These are phyloP conservation scores for Myotis findleyi DNA, from an alignment of 2,797 vertebrate species.

Conservation along the genomic window DNA sequence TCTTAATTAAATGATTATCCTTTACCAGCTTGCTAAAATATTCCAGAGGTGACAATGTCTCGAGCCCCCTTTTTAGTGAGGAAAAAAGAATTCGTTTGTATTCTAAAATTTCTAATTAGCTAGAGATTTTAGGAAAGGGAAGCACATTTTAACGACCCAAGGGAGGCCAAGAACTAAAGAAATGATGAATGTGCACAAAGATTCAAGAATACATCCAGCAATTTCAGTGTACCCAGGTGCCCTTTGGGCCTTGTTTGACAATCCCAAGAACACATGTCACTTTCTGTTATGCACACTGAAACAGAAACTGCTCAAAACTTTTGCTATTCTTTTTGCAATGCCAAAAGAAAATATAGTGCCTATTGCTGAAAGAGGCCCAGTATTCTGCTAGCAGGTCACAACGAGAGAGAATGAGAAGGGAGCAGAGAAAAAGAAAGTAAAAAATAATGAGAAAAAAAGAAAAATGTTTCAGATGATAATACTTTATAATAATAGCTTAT, in stretches of 20 bases:
- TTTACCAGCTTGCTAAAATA: slow-evolving; percentile 6
- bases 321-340: not conserved
- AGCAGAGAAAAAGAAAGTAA: not conserved
- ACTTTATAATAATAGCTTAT: not conserved
- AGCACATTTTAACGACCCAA: slow-evolving; percentile 33
- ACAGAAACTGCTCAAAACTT: slow-evolving; percentile 4
- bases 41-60: not conserved
- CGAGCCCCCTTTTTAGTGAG: not conserved
- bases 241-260: slow-evolving; percentile 61
- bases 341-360: slow-evolving; percentile 36
- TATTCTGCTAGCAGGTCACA: not conserved
- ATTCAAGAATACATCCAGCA: not conserved
- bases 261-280: slow-evolving; percentile 48
- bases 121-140: slow-evolving; percentile 46
- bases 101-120: slow-evolving; percentile 54
- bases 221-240: not conserved
- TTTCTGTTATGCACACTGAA: slow-evolving; percentile 34
- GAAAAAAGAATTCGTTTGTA: not conserved
- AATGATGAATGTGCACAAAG: not conserved
- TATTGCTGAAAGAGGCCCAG: not conserved
- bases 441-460: not conserved
- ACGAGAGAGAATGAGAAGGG: not conserved
- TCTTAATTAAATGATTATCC: not conserved
- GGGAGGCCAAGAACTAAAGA: not conserved
- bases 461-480: not conserved